These are phyloP conservation scores for Trisateles emortualis DNA, from an alignment of 2,888 invertebrate species.

Conservation along the genomic window DNA sequence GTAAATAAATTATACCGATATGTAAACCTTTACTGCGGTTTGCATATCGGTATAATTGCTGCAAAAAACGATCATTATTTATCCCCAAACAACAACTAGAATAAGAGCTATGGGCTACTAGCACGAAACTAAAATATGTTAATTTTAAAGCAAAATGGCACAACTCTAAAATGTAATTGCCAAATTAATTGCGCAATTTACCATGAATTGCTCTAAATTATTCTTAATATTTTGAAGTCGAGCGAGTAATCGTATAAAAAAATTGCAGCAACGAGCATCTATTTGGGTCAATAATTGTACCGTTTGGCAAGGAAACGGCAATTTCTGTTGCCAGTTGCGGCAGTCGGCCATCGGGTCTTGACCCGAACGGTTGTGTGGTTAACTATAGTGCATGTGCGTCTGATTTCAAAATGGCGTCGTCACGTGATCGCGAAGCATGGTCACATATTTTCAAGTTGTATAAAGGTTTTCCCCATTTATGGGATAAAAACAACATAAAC, in stretches of 20 bases:
- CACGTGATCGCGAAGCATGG: constrained; percentile 15
- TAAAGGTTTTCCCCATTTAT: constrained; percentile 13
- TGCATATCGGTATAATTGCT: too few relatives aligned
- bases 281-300: constrained; percentile 17
- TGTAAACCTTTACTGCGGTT: too few relatives aligned
- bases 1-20: too few relatives aligned
- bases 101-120: too few relatives aligned
- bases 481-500: constrained; percentile 15
- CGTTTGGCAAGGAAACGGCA: constrained; percentile 14
- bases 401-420: constrained; percentile 8
- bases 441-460: constrained; percentile 17
- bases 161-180: neutral
- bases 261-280: constrained; percentile 6
- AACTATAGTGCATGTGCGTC: neutral
- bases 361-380: constrained; percentile 2
- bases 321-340: constrained; percentile 17
- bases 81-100: too few relatives aligned
- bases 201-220: neutral
- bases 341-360: constrained; percentile 11
- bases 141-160: neutral
- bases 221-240: neutral
- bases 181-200: constrained; percentile 16
- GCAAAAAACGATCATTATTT: too few relatives aligned
- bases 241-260: neutral
- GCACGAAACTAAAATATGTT: too few relatives aligned